phyloP scores from a whole-genome alignment of 2,113 vertebrate genomes.

The Myrmophylax atrothorax region DNA sequence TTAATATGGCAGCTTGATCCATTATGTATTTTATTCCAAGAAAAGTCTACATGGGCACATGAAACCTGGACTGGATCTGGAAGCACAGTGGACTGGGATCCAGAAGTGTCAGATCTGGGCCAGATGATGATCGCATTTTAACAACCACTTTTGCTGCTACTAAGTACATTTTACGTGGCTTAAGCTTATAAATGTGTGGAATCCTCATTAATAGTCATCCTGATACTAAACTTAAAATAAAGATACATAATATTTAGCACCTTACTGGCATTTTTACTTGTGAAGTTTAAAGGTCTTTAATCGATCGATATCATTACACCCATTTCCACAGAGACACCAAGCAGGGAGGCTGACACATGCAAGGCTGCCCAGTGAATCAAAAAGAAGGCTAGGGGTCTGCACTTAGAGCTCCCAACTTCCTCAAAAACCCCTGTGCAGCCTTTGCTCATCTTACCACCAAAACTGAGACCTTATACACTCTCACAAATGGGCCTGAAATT shows the following conservation, averaged over 20 bases:
- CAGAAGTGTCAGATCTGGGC: neutral
- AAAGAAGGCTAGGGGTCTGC: neutral
- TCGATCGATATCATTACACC: accelerated
- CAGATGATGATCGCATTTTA: neutral
- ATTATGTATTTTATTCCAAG: constrained; percentile 56
- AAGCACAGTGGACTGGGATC: neutral
- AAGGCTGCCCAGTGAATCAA: neutral
- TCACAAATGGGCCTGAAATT: neutral
- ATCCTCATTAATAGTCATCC: neutral
- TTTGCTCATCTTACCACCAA: neutral
- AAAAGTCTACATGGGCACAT: neutral
- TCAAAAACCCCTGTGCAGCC: neutral
- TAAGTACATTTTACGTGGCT: neutral
- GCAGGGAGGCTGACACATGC: neutral
- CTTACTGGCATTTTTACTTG: neutral
- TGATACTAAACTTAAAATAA: constrained; percentile 31
- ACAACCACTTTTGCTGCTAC: neutral
- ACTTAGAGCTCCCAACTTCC: neutral
- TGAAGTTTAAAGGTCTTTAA: neutral
- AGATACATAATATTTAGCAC: neutral
- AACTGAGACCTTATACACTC: neutral
- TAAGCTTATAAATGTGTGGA: neutral
- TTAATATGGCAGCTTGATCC: constrained; percentile 65
- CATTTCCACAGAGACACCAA: neutral
- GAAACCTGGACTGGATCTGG: constrained; percentile 44